Evolutionary conservation across 2,113 vertebrate species (phyloP).

Genomic region (Halcyon malimbica): DNA sequence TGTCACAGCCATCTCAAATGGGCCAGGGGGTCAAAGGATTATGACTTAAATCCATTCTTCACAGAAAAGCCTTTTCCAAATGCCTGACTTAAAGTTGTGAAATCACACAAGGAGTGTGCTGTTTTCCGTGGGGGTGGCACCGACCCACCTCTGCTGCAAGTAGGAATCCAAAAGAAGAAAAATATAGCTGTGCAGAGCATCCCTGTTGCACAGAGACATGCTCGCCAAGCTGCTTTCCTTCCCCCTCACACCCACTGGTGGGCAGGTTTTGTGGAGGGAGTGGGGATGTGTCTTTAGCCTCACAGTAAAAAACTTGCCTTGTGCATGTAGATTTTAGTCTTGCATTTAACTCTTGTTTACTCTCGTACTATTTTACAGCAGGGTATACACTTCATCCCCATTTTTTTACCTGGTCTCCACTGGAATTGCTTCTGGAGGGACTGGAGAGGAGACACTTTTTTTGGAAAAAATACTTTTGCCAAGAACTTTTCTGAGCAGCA

Average conservation of each 20-base stretch:
- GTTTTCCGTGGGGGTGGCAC: slow-evolving; percentile 21
- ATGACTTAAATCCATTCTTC: slow-evolving; percentile 22
- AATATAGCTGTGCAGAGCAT: neutral
- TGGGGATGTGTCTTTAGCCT: neutral
- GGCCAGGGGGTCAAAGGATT: slow-evolving; percentile 9
- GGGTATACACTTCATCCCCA: neutral
- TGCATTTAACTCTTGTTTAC: neutral
- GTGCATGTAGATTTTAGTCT: neutral
- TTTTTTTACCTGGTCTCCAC: neutral
- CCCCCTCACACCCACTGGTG: neutral
- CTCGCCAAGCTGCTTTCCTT: neutral
- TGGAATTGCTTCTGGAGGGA: neutral
- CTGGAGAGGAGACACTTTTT: neutral
- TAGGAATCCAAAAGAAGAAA: neutral
- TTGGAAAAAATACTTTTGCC: neutral
- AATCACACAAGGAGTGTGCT: neutral
- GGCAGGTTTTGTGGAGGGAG: neutral
- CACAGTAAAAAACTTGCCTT: neutral
- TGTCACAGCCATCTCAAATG: neutral
- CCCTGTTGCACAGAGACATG: neutral
- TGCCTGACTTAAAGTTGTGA: neutral
- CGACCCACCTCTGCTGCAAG: slow-evolving; percentile 20
- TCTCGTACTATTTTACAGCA: neutral
- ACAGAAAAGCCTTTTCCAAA: neutral
- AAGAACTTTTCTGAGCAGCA: neutral